Percentiles rank a stretch among this genome's conserved stretches.
Evolutionary conservation across 2,797 vertebrate species (phyloP).

Genomic region (Tamandua tetradactyla): DNA sequence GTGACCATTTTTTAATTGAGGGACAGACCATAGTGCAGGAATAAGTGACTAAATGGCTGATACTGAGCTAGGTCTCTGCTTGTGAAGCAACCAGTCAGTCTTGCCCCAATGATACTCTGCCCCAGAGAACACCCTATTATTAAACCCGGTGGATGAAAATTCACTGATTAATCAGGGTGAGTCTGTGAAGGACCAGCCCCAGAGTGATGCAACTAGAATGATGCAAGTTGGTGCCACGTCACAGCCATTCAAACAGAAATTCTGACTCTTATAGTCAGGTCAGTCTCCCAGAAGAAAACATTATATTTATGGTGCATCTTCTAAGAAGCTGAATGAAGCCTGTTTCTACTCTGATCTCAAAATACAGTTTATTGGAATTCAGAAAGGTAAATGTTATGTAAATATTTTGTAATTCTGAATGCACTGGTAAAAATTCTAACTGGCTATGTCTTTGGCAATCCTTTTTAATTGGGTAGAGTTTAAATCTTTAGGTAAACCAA

Average conservation of each 20-base stretch:
- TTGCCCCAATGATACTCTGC: not conserved
- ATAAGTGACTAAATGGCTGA: not conserved
- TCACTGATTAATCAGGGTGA: not conserved
- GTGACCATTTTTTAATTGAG: not conserved
- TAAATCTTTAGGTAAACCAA: not conserved
- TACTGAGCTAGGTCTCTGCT: not conserved
- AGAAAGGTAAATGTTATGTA: not conserved
- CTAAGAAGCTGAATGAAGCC: not conserved
- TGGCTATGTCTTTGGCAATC: not conserved
- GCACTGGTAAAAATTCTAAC: not conserved
- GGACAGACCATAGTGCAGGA: not conserved
- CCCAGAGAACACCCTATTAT: not conserved
- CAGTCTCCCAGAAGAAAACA: rapidly evolving
- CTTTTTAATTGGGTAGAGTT: not conserved
- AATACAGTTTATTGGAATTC: not conserved
- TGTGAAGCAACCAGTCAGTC: rapidly evolving
- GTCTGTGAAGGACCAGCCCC: not conserved
- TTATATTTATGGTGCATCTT: not conserved
- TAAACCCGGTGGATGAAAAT: not conserved
- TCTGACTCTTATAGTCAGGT: not conserved
- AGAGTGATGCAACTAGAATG: not conserved
- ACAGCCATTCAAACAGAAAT: not conserved
- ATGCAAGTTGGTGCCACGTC: rapidly evolving
- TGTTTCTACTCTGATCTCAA: not conserved
- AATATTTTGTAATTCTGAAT: not conserved